Conservation (phyloP, 1,140 invertebrate species). For the Sycobia sp. region DNA sequence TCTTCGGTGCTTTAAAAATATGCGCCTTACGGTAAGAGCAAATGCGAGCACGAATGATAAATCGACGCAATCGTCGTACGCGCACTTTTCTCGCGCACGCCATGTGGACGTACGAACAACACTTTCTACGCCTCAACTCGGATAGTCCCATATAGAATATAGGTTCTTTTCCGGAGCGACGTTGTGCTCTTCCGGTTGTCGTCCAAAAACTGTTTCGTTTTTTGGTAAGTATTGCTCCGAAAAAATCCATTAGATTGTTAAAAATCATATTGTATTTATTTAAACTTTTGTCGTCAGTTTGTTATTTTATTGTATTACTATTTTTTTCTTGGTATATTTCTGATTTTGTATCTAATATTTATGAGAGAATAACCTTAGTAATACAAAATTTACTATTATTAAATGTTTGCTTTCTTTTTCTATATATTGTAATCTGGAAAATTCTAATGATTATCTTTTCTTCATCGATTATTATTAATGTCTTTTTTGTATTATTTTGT, state of each 20-base stretch:
- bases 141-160: no score
- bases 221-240: slow-evolving; percentile 20
- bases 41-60: no score
- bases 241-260: slow-evolving; percentile 10
- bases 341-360: background rate
- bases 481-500: no score
- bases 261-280: background rate
- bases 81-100: no score
- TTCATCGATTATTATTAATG: no score
- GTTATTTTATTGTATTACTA: background rate
- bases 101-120: no score
- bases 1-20: no score
- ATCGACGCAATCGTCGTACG: no score
- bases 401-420: background rate
- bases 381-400: background rate
- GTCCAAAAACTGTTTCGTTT: slow-evolving; percentile 1
- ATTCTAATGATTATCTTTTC: no score
- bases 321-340: slow-evolving; percentile 9
- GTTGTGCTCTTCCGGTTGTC: slow-evolving; percentile 17
- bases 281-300: background rate
- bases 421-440: background rate
- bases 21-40: no score
- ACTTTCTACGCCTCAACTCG: no score
- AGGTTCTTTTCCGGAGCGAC: slow-evolving; percentile 12
- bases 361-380: no score